These are phyloP conservation scores for Phylloscopus trochiloides DNA, from an alignment of 2,113 vertebrate genomes.

Conservation along the genomic window DNA sequence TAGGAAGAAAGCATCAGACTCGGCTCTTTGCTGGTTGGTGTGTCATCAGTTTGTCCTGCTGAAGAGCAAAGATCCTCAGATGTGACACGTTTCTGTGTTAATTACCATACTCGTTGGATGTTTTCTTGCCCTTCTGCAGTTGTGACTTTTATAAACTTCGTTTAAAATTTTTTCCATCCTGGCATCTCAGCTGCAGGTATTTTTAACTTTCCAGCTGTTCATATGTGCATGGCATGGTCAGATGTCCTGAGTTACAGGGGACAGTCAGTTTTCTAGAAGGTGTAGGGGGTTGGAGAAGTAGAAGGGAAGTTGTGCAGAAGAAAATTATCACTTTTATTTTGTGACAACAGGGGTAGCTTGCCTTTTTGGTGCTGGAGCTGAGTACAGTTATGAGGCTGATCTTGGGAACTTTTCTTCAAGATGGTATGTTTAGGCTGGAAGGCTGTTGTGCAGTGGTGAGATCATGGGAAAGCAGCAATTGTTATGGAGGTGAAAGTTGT, in stretches of 20 bases:
- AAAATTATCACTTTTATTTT: neutral
- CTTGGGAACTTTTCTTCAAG: neutral
- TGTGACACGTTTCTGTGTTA: neutral
- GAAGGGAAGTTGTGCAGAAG: neutral
- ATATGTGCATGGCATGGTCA: fast-evolving
- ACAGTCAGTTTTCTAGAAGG: neutral
- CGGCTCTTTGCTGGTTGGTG: fast-evolving
- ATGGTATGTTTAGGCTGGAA: neutral
- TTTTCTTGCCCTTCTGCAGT: neutral
- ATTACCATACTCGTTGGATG: neutral
- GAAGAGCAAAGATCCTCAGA: fast-evolving
- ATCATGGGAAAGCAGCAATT: neutral
- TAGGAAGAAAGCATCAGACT: neutral
- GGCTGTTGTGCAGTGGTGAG: neutral
- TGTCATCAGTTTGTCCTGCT: neutral
- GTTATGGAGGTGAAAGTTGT: neutral
- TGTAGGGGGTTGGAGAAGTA: neutral
- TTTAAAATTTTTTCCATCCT: neutral
- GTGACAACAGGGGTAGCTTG: neutral
- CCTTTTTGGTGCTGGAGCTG: neutral
- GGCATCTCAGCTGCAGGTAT: neutral
- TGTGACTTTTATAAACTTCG: neutral
- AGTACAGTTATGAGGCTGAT: neutral
- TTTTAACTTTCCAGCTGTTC: neutral
- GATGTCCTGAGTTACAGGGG: neutral